phyloP scores from a whole-genome alignment of 2,113 vertebrate genomes.

The Pygathrix nemaeus region DNA sequence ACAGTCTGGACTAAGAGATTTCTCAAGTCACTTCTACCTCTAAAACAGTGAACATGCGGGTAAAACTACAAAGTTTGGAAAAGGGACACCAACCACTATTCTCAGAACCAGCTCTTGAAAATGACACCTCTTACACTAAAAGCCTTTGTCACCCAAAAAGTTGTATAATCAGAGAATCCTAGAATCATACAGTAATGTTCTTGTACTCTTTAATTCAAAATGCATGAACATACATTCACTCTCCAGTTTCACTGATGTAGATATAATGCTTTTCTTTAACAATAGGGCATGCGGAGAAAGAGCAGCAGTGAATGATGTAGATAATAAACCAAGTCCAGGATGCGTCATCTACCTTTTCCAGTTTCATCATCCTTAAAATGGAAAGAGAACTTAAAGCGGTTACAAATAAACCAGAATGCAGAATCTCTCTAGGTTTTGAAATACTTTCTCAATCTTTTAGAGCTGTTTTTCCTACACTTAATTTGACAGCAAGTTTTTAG shows the following conservation, averaged over 20 bases:
- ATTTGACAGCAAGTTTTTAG: constrained; percentile 62
- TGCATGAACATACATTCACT: neutral
- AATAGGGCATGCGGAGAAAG: neutral
- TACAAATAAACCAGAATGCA: neutral
- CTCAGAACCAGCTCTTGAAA: neutral
- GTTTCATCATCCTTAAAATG: neutral
- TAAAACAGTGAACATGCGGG: neutral
- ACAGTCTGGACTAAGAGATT: neutral
- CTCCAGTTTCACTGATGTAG: neutral
- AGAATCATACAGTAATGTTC: neutral
- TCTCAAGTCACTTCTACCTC: neutral
- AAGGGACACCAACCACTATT: neutral
- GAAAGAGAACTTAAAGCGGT: neutral
- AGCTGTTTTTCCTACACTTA: constrained; percentile 52
- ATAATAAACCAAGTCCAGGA: neutral
- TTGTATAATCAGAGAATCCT: neutral
- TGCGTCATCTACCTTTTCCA: neutral
- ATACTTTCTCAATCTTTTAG: neutral
- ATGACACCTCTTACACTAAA: neutral
- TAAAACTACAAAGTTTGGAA: neutral
- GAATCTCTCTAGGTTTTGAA: neutral
- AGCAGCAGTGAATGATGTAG: neutral
- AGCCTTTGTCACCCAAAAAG: neutral
- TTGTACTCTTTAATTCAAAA: constrained; percentile 31
- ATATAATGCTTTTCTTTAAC: neutral